These are phyloP conservation scores for Netelia fuscicornis DNA, from an alignment of 2,888 invertebrate species.

Conservation along the genomic window DNA sequence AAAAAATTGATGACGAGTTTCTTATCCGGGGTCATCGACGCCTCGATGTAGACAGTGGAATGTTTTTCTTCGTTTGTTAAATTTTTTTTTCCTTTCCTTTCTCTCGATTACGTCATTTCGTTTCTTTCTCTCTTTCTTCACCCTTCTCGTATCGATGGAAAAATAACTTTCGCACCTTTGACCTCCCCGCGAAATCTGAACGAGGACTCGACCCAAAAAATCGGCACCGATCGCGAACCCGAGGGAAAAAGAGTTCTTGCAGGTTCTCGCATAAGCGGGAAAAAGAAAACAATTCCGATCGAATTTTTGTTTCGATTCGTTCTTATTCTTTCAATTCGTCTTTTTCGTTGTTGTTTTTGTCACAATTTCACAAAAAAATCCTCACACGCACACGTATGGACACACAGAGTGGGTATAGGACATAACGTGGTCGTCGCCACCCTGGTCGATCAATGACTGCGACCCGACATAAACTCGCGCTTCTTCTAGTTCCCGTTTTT, in stretches of 20 bases:
- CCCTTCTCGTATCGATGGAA: not conserved
- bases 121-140: not conserved
- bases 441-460: slow-evolving; percentile 67
- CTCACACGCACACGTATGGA: slow-evolving; percentile 1
- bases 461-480: slow-evolving; percentile 48
- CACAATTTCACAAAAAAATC: not conserved
- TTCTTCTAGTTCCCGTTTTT: slow-evolving; percentile 3
- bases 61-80: slow-evolving; percentile 19
- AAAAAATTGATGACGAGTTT: slow-evolving; percentile 31
- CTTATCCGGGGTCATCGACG: slow-evolving; percentile 47
- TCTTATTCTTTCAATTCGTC: not conserved
- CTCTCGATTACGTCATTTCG: not conserved
- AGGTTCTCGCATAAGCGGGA: not conserved
- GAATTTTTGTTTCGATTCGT: not conserved
- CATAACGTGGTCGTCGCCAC: slow-evolving; percentile 37
- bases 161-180: no score
- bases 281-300: not conserved
- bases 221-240: no score
- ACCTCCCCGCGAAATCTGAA: not conserved
- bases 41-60: not conserved
- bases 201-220: not conserved
- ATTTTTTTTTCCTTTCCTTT: not conserved
- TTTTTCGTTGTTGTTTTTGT: not conserved
- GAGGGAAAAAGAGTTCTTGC: no score
- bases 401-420: not conserved